phyloP scores from a whole-genome alignment of 2,888 invertebrate species.

The Chrysina gloriosa region DNA sequence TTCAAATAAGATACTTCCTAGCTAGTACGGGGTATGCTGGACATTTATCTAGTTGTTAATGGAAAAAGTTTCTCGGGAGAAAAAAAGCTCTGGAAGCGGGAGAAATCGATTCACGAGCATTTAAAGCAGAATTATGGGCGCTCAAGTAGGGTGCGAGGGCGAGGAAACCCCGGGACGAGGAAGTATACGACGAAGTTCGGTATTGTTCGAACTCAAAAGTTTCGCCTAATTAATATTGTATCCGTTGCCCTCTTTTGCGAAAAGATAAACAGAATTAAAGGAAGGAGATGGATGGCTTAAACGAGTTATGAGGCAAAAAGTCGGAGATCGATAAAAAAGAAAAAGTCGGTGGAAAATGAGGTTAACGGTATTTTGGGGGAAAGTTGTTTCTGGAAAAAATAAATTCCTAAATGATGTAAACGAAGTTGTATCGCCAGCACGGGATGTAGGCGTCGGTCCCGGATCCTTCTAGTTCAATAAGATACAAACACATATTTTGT shows the following conservation, averaged over 20 bases:
- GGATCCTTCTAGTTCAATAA: no score
- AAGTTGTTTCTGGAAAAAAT: no score
- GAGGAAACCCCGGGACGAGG: neutral
- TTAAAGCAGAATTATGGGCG: constrained; percentile 16
- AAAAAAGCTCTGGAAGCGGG: neutral
- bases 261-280: constrained; percentile 6
- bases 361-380: no score
- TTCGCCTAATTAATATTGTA: constrained; percentile 16
- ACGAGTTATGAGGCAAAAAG: neutral
- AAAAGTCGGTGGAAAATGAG: no score
- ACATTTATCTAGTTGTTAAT: constrained; percentile 21
- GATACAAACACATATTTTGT: no score
- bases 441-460: no score
- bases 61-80: constrained; percentile 8
- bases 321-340: no score
- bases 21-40: neutral
- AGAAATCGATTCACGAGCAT: neutral
- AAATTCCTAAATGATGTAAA: no score
- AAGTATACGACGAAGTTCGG: neutral
- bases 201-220: constrained; percentile 1
- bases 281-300: neutral
- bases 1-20: neutral
- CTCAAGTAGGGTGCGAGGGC: neutral
- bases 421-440: no score
- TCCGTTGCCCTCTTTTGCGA: neutral